These are phyloP conservation scores for Castor canadensis DNA, from an alignment of 2,113 vertebrate species.

Conservation along the genomic window DNA sequence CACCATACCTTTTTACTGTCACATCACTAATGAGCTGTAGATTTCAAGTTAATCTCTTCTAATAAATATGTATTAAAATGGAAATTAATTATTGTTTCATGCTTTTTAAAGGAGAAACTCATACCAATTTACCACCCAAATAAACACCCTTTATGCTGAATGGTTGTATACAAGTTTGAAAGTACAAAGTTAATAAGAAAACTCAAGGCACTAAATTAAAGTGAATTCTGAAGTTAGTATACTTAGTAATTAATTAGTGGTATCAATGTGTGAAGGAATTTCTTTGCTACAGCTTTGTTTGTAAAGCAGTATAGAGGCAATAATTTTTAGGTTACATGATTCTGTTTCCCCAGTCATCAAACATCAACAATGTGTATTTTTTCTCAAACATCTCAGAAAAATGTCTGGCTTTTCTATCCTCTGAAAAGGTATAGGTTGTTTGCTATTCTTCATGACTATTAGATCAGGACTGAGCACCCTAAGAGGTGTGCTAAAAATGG, in stretches of 20 bases:
- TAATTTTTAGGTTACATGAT: background rate
- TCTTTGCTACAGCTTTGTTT: background rate
- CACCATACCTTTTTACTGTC: background rate
- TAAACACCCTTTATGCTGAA: background rate
- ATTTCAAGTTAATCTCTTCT: background rate
- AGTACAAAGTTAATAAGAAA: background rate
- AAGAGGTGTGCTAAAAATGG: background rate
- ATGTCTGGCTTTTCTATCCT: background rate
- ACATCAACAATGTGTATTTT: background rate
- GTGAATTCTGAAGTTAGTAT: background rate
- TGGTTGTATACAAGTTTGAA: background rate
- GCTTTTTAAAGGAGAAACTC: conserved; percentile 21
- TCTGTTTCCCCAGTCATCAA: background rate
- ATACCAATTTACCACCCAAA: background rate
- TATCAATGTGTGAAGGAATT: background rate
- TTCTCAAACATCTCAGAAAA: background rate
- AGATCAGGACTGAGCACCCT: background rate
- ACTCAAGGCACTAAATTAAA: conserved; percentile 16
- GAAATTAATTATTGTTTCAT: background rate
- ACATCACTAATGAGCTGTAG: background rate
- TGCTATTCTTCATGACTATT: background rate
- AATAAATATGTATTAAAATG: conserved; percentile 32
- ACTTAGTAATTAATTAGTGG: background rate
- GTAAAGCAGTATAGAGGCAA: background rate
- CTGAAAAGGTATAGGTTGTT: background rate